Base-by-base conservation (phyloP, 2,113 vertebrate species). In the Larimichthys crocea region DNA sequence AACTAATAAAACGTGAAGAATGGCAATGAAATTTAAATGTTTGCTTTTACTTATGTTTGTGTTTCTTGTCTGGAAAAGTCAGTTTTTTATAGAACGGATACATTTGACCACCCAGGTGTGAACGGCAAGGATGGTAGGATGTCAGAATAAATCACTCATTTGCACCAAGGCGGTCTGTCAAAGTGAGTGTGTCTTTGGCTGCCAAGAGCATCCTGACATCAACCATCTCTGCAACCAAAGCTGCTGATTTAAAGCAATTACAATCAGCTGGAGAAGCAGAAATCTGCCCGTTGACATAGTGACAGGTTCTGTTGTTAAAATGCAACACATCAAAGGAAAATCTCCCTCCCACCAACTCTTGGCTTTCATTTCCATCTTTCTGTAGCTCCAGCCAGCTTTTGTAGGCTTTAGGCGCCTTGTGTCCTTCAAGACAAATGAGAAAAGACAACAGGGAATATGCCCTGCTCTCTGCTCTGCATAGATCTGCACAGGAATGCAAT, bases 391-490 rank as follows among this genome's bases (percentile, higher is more conserved):
- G 74, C 15, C 63, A 80, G 67, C 4, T 74, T 76, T 72, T 29
- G 46, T 68, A 42, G 57, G 77, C 80, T 79, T n/a, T 11, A 8
- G 60, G 70, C 59, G 3, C 14, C 15, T 0, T 55, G 59, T 86
- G 79, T 87, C 76, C 82, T 87, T 63, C 11, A 16, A 62, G 64
- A 78, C 56, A 75, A 73, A 67, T 56, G 40, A 70, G 22, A 46
- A 50, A 66, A 74, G 53, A 84, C 35, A 66, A 10, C 48, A 52
- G 66, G 55, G 78, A 59, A 49, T 64, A 66, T 79, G 40, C 3
- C 70, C 69, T 67, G 35, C 6, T 79, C 50, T 40, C 72, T 82
- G 60, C 63, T 59, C 52, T 46, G 64, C 67, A 83, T 55, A 71
- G 71, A 65, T 74, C 55, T 61, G 75, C 56, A 76, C 10, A 57